Percentiles rank a stretch among this genome's conserved stretches.
phyloP scores from a whole-genome alignment of 2,113 vertebrate genomes.

The Kobus ellipsiprymnus region DNA sequence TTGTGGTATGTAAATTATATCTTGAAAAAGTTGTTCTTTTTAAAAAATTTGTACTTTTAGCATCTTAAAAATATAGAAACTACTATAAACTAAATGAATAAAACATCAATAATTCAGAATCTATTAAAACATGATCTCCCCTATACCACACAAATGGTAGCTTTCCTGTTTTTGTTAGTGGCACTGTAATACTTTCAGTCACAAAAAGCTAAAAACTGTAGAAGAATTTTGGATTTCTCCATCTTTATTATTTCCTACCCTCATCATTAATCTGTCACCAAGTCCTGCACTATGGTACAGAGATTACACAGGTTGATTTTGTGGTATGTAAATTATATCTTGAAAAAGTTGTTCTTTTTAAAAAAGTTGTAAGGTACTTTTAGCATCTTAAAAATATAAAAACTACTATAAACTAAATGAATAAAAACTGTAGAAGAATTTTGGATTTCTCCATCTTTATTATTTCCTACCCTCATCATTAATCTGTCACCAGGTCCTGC shows the following conservation, averaged over 20 bases:
- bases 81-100: too few species aligned
- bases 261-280: background rate
- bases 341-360: too few species aligned
- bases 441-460: background rate
- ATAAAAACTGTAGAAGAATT: background rate
- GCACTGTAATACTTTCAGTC: background rate
- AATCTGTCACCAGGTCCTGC: background rate
- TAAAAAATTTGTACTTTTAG: too few species aligned
- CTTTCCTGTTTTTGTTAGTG: background rate
- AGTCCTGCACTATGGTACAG: background rate
- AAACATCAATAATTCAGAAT: constrained; percentile 1
- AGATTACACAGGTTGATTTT: too few species aligned
- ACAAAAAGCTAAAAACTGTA: background rate
- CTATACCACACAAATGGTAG: background rate
- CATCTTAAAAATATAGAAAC: too few species aligned
- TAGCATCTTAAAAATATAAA: too few species aligned
- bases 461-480: background rate
- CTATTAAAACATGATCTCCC: background rate
- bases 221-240: background rate
- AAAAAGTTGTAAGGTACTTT: too few species aligned
- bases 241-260: background rate
- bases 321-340: too few species aligned
- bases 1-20: too few species aligned
- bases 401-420: too few species aligned
- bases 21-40: too few species aligned